Conservation (phyloP, 2,797 vertebrate genomes). For the Setipinna tenuifilis region DNA sequence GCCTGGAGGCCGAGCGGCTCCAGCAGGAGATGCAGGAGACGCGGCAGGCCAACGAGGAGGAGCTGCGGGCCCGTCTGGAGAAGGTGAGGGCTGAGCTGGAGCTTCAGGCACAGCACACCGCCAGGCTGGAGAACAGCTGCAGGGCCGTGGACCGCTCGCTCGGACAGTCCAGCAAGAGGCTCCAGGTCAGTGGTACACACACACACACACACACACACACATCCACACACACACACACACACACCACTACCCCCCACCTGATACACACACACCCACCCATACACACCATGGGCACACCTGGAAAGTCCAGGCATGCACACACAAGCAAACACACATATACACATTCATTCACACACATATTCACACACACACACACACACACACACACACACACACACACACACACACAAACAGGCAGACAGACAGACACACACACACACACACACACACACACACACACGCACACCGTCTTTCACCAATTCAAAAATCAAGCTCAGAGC, state of each 20-base stretch:
- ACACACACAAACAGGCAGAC: background rate
- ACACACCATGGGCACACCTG: constrained; percentile 81
- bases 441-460: background rate
- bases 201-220: background rate
- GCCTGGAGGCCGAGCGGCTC: constrained; percentile 86
- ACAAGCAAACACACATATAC: too few relatives aligned
- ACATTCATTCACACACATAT: background rate
- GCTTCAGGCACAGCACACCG: constrained; percentile 56
- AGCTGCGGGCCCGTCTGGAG: constrained; percentile 68
- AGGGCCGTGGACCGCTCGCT: constrained; percentile 89
- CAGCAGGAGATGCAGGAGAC: constrained; percentile 84
- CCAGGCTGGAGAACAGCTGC: constrained; percentile 87
- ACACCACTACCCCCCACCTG: background rate
- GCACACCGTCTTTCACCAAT: background rate
- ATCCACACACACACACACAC: background rate
- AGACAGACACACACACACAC: background rate
- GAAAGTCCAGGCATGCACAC: constrained; percentile 73
- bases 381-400: too few relatives aligned
- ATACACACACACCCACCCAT: too few relatives aligned
- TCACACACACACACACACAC: constrained; percentile 39
- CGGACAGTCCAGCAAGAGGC: constrained; percentile 83
- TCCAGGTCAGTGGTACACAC: constrained; percentile 79
- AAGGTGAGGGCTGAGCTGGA: constrained; percentile 78
- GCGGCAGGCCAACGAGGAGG: constrained; percentile 85
- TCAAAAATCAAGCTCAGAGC: background rate